These are phyloP conservation scores for Oscheius sp. DNA, from an alignment of 2,888 invertebrate species.

Conservation along the genomic window DNA sequence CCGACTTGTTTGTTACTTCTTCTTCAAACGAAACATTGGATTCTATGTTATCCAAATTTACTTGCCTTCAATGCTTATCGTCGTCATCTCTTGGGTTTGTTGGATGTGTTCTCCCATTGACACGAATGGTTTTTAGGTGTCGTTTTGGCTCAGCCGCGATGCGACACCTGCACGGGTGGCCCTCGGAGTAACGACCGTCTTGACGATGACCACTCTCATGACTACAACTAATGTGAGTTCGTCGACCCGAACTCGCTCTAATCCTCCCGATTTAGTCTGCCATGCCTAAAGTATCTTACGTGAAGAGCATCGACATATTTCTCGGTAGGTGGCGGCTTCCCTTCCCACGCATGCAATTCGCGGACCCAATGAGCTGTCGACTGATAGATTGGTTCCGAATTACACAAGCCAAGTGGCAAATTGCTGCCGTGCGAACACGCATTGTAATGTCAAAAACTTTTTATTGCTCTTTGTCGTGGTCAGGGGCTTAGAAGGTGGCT, in stretches of 20 bases:
- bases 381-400: constrained; percentile 32
- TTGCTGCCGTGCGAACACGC: constrained; percentile 32
- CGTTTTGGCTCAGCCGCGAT: constrained; percentile 64
- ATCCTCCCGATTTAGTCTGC: constrained; percentile 52
- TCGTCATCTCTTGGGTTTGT: constrained; percentile 63
- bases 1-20: constrained; percentile 66
- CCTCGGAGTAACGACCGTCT: constrained; percentile 67
- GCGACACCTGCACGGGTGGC: constrained; percentile 67
- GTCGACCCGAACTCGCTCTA: too few species aligned
- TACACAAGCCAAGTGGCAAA: constrained; percentile 33
- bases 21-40: constrained; percentile 91
- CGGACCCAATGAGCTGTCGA: constrained; percentile 30
- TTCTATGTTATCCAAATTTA: constrained; percentile 98
- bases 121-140: constrained; percentile 36
- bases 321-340: constrained; percentile 48
- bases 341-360: constrained; percentile 30
- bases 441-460: constrained; percentile 19
- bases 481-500: background rate
- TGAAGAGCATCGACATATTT: constrained; percentile 90
- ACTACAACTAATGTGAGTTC: constrained; percentile 79
- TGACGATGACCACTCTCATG: constrained; percentile 81
- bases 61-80: constrained; percentile 82
- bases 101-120: background rate
- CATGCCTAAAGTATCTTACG: constrained; percentile 95
- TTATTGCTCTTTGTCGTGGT: background rate